phyloP scores from a whole-genome alignment of 1,140 invertebrate genomes.

The Pomacea maculata region DNA sequence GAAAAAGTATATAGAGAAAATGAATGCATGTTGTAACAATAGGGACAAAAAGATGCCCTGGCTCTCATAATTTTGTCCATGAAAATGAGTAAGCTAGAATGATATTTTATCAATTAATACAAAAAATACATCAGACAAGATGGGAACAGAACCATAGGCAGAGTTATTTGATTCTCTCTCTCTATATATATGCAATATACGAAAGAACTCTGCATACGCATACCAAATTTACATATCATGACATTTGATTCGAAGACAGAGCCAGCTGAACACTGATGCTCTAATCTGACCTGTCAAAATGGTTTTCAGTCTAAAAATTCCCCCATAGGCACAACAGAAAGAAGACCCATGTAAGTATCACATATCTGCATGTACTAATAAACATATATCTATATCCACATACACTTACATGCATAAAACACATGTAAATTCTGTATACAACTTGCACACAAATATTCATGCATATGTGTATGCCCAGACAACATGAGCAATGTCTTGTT shows the following conservation, averaged over 20 bases:
- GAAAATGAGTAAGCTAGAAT: neutral
- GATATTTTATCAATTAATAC: neutral
- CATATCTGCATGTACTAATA: neutral
- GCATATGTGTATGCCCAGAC: neutral
- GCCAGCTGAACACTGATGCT: neutral
- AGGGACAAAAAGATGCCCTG: neutral
- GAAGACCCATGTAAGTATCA: neutral
- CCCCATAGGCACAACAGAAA: neutral
- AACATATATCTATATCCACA: neutral
- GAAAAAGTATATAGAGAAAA: neutral
- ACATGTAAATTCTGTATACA: neutral
- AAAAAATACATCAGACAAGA: neutral
- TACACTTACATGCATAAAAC: neutral
- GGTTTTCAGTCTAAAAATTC: neutral
- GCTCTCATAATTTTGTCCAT: no score
- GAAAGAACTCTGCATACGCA: neutral
- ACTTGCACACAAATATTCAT: neutral
- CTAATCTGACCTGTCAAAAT: neutral
- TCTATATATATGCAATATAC: no score
- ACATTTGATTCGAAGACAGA: neutral
- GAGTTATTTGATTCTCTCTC: no score
- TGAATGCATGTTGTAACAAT: neutral
- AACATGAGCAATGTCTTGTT: neutral
- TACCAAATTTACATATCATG: neutral
- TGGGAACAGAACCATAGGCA: no score